Base-by-base conservation (phyloP, 1,140 invertebrate species). In the Ditylenchus dipsaci region DNA sequence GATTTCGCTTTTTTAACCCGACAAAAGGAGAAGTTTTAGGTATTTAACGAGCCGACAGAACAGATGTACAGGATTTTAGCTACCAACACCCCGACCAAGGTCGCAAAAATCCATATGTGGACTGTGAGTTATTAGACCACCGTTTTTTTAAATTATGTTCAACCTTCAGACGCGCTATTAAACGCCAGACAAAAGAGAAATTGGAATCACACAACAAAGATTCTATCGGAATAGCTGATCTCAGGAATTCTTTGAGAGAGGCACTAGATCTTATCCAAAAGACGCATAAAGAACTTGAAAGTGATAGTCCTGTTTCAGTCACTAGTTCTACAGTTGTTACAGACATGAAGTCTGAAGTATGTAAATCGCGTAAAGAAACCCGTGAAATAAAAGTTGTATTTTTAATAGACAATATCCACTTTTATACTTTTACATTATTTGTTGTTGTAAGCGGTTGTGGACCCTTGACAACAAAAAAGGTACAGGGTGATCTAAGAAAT, bases 41-140 rank as follows among this genome's bases (percentile, higher is more conserved):
- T 97, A 0, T 97, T 97, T 83, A 91, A 88, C 74, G 95, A 97
- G 82, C 94, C 94, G 11, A 93, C 92, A 1, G 88, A 90, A 58
- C 86, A 91, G 60, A 95, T 96, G 91, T 91, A 94, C 77, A 90
- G 92, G 82, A 85, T 93, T 27, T 83, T 97, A 1, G 90, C 88
- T n/a, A 57, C 65, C 38, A 65, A 68, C 38, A 47, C 49, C 1
- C 59, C 58, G 38, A n/a, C n/a, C n/a, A 78, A 74, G 57, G 64
- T 72, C 21, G 63, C 67, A 66, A 68, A 33, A 58, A 43, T 33
- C 66, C 65, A 42, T 27, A 43, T 15, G 73, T 70, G 57, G 77
- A 78, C 47, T 68, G 77, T 78, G 62, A 70, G 77, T 80, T n/a
- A n/a, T n/a, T n/a, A n/a, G n/a, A n/a, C n/a, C n/a, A n/a, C n/a